These are phyloP conservation scores for Acanthaster planci DNA, from an alignment of 35 echinoderm and acorn worm genomes.

Conservation along the genomic window DNA sequence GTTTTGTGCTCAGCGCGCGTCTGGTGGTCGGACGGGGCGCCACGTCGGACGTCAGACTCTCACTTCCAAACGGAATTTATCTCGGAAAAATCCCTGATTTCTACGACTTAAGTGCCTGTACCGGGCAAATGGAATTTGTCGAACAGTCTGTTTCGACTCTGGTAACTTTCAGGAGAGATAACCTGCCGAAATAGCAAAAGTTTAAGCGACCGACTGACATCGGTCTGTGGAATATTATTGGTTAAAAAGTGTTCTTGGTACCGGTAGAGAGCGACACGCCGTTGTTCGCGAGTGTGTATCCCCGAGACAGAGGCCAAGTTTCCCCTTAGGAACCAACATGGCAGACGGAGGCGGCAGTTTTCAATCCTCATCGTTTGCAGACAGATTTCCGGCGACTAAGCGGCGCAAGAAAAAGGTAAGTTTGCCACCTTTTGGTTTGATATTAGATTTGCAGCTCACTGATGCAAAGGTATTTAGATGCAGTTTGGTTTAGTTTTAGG, in stretches of 20 bases:
- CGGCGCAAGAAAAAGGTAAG: conserved; percentile 28
- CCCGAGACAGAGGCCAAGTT: neutral
- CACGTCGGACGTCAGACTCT: neutral
- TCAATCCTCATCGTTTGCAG: neutral
- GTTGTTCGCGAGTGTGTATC: neutral
- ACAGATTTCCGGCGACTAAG: conserved; percentile 1
- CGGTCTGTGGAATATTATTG: conserved; percentile 6
- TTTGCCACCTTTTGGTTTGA: neutral
- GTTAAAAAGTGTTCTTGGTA: conserved; percentile 8
- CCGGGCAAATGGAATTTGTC: neutral
- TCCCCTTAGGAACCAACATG: conserved; percentile 20
- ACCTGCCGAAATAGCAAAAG: neutral
- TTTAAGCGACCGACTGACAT: neutral
- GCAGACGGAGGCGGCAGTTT: conserved; percentile 21
- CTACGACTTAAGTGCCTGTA: neutral
- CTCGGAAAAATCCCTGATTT: neutral
- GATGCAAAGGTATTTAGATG: too few species aligned
- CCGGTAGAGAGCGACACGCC: too few species aligned
- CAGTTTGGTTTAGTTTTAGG: too few species aligned
- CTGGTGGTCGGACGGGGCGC: too few species aligned
- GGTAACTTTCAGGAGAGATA: neutral
- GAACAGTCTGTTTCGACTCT: conserved; percentile 1
- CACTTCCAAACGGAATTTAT: conserved; percentile 2
- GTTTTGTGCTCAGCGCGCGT: too few species aligned
- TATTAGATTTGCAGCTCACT: neutral